These are phyloP conservation scores for Crotalus tigris DNA, from an alignment of 2,113 vertebrate genomes.

Conservation along the genomic window DNA sequence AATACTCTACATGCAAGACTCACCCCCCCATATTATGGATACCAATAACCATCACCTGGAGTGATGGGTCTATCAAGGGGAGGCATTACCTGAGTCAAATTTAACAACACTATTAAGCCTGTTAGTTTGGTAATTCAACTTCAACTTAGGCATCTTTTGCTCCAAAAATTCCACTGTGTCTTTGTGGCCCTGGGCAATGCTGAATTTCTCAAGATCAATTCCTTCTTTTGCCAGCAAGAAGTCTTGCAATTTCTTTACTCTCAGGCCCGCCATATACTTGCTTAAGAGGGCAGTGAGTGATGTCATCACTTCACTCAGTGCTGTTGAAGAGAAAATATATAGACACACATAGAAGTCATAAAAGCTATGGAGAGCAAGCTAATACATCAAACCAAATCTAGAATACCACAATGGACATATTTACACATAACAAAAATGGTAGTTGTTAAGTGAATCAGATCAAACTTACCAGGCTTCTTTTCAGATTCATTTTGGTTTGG, in stretches of 20 bases:
- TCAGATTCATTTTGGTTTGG: background rate
- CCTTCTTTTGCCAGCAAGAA: background rate
- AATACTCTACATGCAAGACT: background rate
- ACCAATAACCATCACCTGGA: background rate
- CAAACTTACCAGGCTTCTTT: background rate
- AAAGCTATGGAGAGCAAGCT: background rate
- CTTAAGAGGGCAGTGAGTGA: background rate
- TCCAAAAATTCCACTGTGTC: constrained; percentile 4
- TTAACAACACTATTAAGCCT: background rate
- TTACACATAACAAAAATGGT: background rate
- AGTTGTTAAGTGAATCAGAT: background rate
- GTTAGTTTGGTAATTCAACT: background rate
- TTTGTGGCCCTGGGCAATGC: background rate
- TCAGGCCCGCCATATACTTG: accelerated
- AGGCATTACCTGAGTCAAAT: background rate
- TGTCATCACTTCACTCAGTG: background rate
- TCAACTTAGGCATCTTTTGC: background rate
- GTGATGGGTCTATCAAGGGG: background rate
- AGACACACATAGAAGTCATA: background rate
- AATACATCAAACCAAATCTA: background rate
- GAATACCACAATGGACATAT: background rate
- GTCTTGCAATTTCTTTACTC: background rate
- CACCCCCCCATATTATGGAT: background rate
- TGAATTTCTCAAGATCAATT: background rate
- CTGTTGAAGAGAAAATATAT: background rate